Conservation (phyloP, 2,888 invertebrate genomes). For the Xanthia togata region DNA sequence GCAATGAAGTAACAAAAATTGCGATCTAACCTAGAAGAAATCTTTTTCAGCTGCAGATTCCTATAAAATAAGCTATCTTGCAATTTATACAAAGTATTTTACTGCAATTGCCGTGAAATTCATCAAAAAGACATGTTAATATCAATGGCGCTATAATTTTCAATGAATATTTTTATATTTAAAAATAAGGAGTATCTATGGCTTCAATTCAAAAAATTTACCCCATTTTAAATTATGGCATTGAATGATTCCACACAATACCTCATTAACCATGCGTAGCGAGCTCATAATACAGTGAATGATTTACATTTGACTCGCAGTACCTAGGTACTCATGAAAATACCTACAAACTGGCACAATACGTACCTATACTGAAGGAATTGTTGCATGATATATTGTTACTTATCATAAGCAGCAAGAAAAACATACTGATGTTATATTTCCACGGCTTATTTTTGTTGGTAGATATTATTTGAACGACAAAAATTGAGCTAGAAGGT, state of each 20-base stretch:
- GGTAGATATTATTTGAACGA: constrained; percentile 1
- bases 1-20: not conserved
- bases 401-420: not conserved
- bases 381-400: not conserved
- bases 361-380: not conserved
- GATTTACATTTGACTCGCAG: not conserved
- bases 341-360: not conserved
- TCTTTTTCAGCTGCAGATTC: not conserved
- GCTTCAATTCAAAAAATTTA: no score
- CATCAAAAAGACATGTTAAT: not conserved
- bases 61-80: not conserved
- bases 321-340: not conserved
- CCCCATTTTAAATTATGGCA: no score
- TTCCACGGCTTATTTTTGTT: constrained; percentile 1
- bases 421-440: not conserved
- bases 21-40: not conserved
- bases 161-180: no score
- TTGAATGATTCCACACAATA: not conserved
- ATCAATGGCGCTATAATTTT: not conserved
- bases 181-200: no score
- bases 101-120: not conserved
- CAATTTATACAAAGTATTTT: not conserved
- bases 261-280: not conserved
- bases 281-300: not conserved
- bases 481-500: constrained; percentile 8